Evolutionary conservation across 2,797 vertebrate genomes (phyloP).

Genomic region (Coccyzus lansbergi): DNA sequence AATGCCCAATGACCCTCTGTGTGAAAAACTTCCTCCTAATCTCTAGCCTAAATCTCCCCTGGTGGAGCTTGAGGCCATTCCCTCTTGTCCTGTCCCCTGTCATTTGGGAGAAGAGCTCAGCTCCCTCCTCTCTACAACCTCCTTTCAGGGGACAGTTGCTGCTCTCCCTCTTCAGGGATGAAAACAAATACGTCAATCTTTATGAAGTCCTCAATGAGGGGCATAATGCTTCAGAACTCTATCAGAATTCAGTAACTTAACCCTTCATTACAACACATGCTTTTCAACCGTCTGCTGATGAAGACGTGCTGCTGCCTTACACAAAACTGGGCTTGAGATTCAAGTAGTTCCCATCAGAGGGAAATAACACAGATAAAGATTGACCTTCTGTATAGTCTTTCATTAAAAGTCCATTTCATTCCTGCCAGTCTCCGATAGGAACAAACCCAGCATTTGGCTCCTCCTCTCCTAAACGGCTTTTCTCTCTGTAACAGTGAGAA

Average conservation of each 20-base stretch:
- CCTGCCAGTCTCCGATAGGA: background rate
- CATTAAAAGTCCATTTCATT: background rate
- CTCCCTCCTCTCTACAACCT: too few relatives aligned
- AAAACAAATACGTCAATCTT: background rate
- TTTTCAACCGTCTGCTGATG: background rate
- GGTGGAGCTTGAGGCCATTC: too few relatives aligned
- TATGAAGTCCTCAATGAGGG: fast-evolving
- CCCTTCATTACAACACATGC: background rate
- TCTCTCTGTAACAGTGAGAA: background rate
- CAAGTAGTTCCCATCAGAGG: background rate
- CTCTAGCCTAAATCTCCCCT: too few relatives aligned
- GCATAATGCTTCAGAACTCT: background rate
- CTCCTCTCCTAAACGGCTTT: background rate
- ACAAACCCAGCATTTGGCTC: background rate
- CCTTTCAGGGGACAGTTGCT: background rate
- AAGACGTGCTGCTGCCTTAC: background rate
- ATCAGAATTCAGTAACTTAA: background rate
- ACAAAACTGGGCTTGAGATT: background rate
- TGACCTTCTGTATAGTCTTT: background rate
- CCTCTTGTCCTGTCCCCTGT: too few relatives aligned
- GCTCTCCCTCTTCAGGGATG: background rate
- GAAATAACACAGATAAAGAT: background rate
- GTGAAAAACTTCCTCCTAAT: too few relatives aligned
- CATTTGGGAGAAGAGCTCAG: too few relatives aligned
- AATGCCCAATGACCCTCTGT: too few relatives aligned